These are phyloP conservation scores for Sminthurinus signatus DNA, from an alignment of 1,140 invertebrate genomes.

Conservation along the genomic window DNA sequence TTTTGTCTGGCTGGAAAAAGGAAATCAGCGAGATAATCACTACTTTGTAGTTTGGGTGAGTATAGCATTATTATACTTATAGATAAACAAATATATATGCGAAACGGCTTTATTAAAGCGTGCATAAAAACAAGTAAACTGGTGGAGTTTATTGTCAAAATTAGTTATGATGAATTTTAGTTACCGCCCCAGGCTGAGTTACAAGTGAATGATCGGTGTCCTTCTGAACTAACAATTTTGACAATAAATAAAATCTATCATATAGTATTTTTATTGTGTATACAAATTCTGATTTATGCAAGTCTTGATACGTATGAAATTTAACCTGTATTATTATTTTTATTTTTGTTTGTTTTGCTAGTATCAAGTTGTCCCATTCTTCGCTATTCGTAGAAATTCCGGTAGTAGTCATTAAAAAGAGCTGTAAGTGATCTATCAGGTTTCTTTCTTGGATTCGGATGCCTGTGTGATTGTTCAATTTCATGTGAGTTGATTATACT, in stretches of 20 bases:
- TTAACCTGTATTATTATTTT: not conserved
- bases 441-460: too few relatives aligned
- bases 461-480: too few relatives aligned
- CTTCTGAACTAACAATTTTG: not conserved
- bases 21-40: too few relatives aligned
- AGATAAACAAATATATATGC: too few relatives aligned
- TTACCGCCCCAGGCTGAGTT: slow-evolving; percentile 23
- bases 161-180: slow-evolving; percentile 8
- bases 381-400: not conserved
- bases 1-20: too few relatives aligned
- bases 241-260: not conserved
- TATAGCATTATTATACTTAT: too few relatives aligned
- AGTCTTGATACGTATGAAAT: not conserved
- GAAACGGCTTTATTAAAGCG: too few relatives aligned
- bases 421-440: too few relatives aligned
- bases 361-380: not conserved
- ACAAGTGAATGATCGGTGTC: slow-evolving; percentile 18
- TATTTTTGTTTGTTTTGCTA: not conserved
- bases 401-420: not conserved
- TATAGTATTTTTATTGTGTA: not conserved
- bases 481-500: too few relatives aligned
- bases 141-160: too few relatives aligned
- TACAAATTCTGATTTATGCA: not conserved
- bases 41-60: too few relatives aligned
- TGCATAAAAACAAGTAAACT: too few relatives aligned